A percentile compares a stretch with the other conserved stretches of the same genome.
These are phyloP conservation scores for Rhopalosiphum nymphaeae DNA, from an alignment of 2,888 invertebrate species.

Conservation along the genomic window DNA sequence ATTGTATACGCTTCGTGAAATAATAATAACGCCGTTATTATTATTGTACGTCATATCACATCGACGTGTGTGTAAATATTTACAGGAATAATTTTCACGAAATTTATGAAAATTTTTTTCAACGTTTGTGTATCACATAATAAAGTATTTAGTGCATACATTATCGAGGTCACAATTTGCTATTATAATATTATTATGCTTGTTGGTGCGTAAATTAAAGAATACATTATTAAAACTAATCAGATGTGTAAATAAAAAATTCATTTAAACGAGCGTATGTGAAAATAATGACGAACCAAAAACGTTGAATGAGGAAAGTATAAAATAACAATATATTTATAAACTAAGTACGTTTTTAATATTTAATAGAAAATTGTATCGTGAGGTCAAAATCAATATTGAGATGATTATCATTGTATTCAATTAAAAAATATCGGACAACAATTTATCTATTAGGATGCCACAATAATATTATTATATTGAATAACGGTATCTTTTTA, in stretches of 20 bases:
- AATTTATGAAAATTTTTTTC: background rate
- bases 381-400: background rate
- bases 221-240: slow-evolving; percentile 1
- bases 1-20: background rate
- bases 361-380: background rate
- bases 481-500: background rate
- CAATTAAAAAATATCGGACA: background rate
- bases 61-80: background rate
- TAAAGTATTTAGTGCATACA: background rate
- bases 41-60: background rate
- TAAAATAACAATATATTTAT: background rate
- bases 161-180: background rate
- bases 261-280: background rate
- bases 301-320: background rate
- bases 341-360: background rate
- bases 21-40: background rate
- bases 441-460: background rate
- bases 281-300: background rate
- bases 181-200: background rate
- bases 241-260: background rate
- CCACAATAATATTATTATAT: background rate
- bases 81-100: background rate
- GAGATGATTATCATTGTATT: background rate
- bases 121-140: background rate
- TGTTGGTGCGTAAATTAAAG: background rate